Evolutionary conservation across 2,888 invertebrate genomes (phyloP).

Genomic region (Pharmacophagus antenor): DNA sequence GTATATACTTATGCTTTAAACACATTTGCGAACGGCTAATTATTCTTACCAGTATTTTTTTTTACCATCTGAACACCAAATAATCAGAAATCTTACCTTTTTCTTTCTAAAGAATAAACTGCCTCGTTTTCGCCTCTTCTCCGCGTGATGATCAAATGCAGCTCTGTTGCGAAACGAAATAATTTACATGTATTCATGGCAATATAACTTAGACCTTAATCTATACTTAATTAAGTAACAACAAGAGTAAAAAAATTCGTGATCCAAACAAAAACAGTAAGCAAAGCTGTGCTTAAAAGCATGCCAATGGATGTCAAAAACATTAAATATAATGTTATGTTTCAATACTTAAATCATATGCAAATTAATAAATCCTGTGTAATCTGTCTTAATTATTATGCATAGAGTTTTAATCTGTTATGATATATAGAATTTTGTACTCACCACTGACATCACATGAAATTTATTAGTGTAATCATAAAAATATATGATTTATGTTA

Average conservation of each 20-base stretch:
- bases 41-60: not conserved
- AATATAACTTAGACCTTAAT: conserved; percentile 1
- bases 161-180: conserved; percentile 61
- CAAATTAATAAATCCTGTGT: not conserved
- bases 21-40: too few relatives aligned
- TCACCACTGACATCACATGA: not conserved
- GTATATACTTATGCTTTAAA: too few relatives aligned
- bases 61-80: not conserved
- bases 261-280: conserved; percentile 37
- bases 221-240: conserved; percentile 9
- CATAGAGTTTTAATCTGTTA: not conserved
- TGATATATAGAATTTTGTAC: not conserved
- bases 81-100: conserved; percentile 77
- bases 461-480: not conserved
- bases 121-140: conserved; percentile 92
- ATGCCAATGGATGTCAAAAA: conserved; percentile 33
- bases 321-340: not conserved
- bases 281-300: conserved; percentile 48
- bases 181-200: conserved; percentile 3
- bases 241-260: conserved; percentile 23
- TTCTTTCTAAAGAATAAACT: conserved; percentile 95
- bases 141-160: conserved; percentile 87
- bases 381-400: not conserved
- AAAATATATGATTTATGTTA: not conserved
- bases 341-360: not conserved